Base-by-base conservation (phyloP, 2,888 invertebrate species). In the Lasioglossum leucozonium region DNA sequence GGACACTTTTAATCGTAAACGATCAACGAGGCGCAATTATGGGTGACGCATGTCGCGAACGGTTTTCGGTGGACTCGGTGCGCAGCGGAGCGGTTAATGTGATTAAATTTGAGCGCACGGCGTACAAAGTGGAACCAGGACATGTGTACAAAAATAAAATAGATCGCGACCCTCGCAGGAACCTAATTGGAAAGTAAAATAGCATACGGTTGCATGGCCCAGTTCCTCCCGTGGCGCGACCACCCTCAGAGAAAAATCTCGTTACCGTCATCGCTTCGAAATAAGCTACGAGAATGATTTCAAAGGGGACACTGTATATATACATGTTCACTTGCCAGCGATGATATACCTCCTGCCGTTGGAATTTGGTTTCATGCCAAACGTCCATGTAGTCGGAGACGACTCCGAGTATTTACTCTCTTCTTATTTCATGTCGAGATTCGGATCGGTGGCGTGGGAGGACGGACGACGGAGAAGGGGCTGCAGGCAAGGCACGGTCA, bases 321-420 rank as follows among this genome's bases (percentile, higher is more conserved):
- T 76, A 47, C 67, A 44, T 18, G 62, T 72, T 47, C 62, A 30
- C 58, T 74, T 72, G 42, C 77, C 34, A 30, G 77, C 26, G 37
- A 81, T 86, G 77, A 81, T 87, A 77, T 78, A 84, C 44, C 86
- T 74, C 42, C 72, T 30, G 72, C 77, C n/a, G 69, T 72, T 72
- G 74, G 78, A 86, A 90, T 89, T 90, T 90, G 90, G 88, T 90
- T 85, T 84, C 47, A 62, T 88, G 90, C 90, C 90, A 90, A 91
- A 79, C 86, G 87, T 37, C 85, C 87, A 75, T 90, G 88, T 90
- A 90, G 77, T 73, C 73, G 69, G 79, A 81, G 87, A 81, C 85
- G 79, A 80, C 74, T 73, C 69, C 42, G 73, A 82, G 87, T 88
- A 90, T 88, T 90, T 87, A 90, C 83, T 86, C 71, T 81, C 83